Base-by-base conservation (phyloP, 2,888 invertebrate species). In the Imbricaverruca yamaguchii region DNA sequence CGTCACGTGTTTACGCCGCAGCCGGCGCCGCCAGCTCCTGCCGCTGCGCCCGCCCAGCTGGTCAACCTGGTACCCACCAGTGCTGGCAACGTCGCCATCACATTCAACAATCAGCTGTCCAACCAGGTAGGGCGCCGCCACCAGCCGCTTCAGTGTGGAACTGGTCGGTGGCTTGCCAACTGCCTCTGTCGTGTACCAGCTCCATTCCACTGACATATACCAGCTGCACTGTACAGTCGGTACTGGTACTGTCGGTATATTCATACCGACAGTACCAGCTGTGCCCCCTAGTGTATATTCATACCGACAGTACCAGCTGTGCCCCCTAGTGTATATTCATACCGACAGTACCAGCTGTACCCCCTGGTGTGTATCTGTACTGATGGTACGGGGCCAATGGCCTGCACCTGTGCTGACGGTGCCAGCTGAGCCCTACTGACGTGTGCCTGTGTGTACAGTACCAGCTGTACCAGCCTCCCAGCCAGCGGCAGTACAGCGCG, bases 21-120 rank as follows among this genome's bases (percentile, higher is more conserved):
- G 39, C 80, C 81, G 39, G 78, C 82, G 74, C 25, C 83, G 11
- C 80, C 81, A 7, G 83, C 82, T 1, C 67, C 81, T 23, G 57
- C 87, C 80, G 83, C 88, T 87, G 77, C 88, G 89, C 69, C 82
- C 56, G 81, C 82, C 74, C 84, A 85, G 25, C 85, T 85, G 57
- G 85, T 86, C 67, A 84, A 85, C 15, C 84, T 85, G 53, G 88
- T 92, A 84, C 92, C 93, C 55, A 92, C 92, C 74, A 93, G 93
- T 87, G 92, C 92, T 83, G 93, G 92, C 83, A 94, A 93, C 89
- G 94, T 97, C 81, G 96, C 97, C 81, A 92, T 97, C 85, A 95
- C 96, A 83, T 96, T 97, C 88, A 89, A 89, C 85, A 96, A 96
- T 88, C 96, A 88, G 81, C 86, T 92, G 85, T 91, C 92, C 81